Evolutionary conservation across 2,888 invertebrate species (phyloP).

Genomic region (Blastobasis lacticolella): DNA sequence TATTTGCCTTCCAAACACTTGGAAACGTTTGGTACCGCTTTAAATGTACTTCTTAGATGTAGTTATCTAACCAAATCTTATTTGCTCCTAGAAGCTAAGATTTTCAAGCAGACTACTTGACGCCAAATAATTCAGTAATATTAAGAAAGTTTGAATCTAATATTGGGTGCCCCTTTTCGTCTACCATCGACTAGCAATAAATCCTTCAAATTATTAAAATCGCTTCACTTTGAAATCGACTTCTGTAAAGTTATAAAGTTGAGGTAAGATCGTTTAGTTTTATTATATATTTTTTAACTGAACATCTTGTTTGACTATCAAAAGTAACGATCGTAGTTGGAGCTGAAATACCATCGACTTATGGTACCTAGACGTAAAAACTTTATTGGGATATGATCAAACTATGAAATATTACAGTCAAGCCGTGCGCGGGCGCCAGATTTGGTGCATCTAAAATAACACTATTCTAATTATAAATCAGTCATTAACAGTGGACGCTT

Average conservation of each 20-base stretch:
- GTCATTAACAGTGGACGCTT: conserved; percentile 30
- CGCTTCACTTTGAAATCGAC: no score
- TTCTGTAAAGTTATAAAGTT: no score
- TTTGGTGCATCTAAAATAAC: conserved; percentile 13
- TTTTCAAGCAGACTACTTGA: background rate
- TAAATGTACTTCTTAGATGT: no score
- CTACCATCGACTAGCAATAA: background rate
- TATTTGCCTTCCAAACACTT: no score
- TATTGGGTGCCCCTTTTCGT: background rate
- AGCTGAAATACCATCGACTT: background rate
- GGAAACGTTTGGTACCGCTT: no score
- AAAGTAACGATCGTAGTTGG: background rate
- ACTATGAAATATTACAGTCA: conserved; percentile 7
- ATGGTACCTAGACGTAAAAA: background rate
- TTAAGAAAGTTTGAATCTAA: background rate
- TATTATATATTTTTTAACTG: background rate
- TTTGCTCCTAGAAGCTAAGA: no score
- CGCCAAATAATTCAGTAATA: background rate
- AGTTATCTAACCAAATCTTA: no score
- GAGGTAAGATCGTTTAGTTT: no score
- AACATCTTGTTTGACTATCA: background rate
- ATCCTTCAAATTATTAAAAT: no score
- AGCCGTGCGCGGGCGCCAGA: background rate
- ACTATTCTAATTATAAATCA: conserved; percentile 21
- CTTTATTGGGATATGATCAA: conserved; percentile 2